phyloP scores from a whole-genome alignment of 2,888 invertebrate genomes.

The Erynnis tages region DNA sequence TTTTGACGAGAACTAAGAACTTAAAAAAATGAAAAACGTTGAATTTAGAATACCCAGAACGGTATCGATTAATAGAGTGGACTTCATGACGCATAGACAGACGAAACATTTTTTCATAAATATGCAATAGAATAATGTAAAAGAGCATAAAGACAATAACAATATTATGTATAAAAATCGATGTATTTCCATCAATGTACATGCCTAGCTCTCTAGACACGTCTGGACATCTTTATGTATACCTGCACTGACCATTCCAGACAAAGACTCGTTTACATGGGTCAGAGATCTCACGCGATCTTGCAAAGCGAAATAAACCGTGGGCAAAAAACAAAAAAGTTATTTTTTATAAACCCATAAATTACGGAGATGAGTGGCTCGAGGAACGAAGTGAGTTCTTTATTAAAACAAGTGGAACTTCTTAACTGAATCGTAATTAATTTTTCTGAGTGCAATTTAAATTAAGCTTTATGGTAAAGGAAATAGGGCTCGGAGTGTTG shows the following conservation, averaged over 20 bases:
- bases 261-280: slow-evolving; percentile 7
- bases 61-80: too few species aligned
- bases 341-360: slow-evolving; percentile 6
- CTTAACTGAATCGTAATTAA: slow-evolving; percentile 25
- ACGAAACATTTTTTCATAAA: too few species aligned
- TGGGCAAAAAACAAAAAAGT: neutral
- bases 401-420: slow-evolving; percentile 27
- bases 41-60: too few species aligned
- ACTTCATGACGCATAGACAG: too few species aligned
- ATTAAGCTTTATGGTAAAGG: slow-evolving; percentile 1
- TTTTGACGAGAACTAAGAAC: too few species aligned
- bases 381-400: slow-evolving; percentile 17
- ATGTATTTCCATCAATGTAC: neutral
- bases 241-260: neutral
- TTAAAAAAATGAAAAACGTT: too few species aligned
- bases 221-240: neutral
- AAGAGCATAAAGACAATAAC: too few species aligned
- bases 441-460: slow-evolving; percentile 13
- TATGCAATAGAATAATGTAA: too few species aligned
- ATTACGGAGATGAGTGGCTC: slow-evolving; percentile 9
- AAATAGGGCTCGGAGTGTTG: neutral
- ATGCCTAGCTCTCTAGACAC: neutral
- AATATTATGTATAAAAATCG: neutral
- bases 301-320: neutral
- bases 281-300: neutral